These are phyloP conservation scores for Eulemur rubriventer DNA, from an alignment of 2,797 vertebrate species.

Conservation along the genomic window DNA sequence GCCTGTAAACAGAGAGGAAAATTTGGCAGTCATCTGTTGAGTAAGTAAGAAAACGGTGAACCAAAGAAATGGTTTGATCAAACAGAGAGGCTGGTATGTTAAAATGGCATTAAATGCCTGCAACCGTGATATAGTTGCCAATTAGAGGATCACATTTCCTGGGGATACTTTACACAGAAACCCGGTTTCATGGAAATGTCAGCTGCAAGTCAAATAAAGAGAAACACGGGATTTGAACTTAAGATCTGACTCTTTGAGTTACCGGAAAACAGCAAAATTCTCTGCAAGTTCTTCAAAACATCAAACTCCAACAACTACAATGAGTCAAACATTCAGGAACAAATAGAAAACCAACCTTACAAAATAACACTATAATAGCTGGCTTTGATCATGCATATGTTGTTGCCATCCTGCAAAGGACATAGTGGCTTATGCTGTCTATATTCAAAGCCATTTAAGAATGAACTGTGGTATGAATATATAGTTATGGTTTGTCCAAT, in stretches of 20 bases:
- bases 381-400: not conserved
- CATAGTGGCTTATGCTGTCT: not conserved
- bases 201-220: constrained; percentile 19
- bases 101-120: not conserved
- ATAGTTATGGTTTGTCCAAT: not conserved
- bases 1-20: not conserved
- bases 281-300: constrained; percentile 21
- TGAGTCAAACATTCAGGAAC: not conserved
- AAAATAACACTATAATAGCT: not conserved
- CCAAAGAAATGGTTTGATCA: not conserved
- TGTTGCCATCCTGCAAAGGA: not conserved
- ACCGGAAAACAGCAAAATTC: not conserved
- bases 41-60: not conserved
- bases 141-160: not conserved
- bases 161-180: constrained; percentile 14
- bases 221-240: not conserved
- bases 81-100: not conserved
- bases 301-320: not conserved
- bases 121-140: not conserved
- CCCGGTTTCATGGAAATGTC: not conserved
- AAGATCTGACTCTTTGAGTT: not conserved
- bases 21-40: constrained; percentile 13
- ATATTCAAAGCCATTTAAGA: not conserved
- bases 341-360: not conserved
- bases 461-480: not conserved